Evolutionary conservation across 2,888 invertebrate species (phyloP), one percentile per base, ranked within the genome.

Genomic region (Oligia fasciuncula): DNA sequence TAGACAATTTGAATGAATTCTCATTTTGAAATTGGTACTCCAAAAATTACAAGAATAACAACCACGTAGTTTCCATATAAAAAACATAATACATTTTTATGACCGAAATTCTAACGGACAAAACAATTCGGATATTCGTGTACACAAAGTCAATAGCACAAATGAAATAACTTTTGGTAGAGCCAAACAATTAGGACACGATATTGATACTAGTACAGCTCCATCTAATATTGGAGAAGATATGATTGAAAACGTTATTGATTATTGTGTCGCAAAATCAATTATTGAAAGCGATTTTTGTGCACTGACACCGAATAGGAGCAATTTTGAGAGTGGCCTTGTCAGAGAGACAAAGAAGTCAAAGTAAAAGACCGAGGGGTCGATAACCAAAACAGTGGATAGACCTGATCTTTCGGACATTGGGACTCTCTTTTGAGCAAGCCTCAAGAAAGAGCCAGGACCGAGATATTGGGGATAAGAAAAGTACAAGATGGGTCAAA

Each of bases 131-230:
- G 29, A 35, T 79, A 62, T 63, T 65, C 54, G 57, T 63, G n/a
- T 46, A 72, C 49, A 74, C 62, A 76, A 77, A 83, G 72, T 62
- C 83, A 86, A 84, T 73, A 84, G 65, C 72, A 49, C 72, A 81
- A 84, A 77, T 84, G 72, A 81, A 84, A 86, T 79, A 85, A 86
- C 76, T 84, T 84, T 81, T 51, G 67, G 46, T 76, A 11, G 35
- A 79, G 66, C 68, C 49, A 69, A 74, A 85, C 78, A 86, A 84
- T 86, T 81, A 84, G 74, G 51, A 19, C 14, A 57, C 9, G 60
- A 63, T 85, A 78, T 84, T 78, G 76, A 77, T 76, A 76, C 66
- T 80, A 43, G 29, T 35, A 77, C 54, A 77, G 65, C 75, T 73
- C 63, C n/a, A 69, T 19, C 66, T 73, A 71, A 76, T 73, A 77